Percentiles rank a stretch among this genome's conserved stretches.
Conservation (phyloP, 2,113 vertebrate species). For the Rafetus swinhoei region DNA sequence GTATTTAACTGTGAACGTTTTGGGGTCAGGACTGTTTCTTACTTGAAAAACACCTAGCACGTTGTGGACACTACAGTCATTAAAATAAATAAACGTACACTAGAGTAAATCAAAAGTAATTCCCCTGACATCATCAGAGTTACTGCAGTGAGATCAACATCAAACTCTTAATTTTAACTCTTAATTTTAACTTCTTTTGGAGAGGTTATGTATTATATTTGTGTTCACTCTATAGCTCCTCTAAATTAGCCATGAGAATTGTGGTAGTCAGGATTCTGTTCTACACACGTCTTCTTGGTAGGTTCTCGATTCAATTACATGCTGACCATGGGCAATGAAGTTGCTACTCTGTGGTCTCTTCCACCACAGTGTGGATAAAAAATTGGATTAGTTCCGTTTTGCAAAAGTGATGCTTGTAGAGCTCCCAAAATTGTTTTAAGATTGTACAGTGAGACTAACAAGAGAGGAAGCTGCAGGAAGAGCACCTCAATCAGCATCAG, state of each 20-base stretch:
- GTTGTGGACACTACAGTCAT: background rate
- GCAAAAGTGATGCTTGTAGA: background rate
- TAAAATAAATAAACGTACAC: background rate
- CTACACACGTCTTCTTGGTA: rapidly evolving
- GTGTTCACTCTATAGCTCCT: rapidly evolving
- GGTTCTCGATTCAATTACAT: background rate
- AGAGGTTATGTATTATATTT: background rate
- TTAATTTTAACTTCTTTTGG: background rate
- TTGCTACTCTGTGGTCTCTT: background rate
- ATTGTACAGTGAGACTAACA: background rate
- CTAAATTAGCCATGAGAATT: background rate
- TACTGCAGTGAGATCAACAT: background rate
- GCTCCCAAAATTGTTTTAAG: background rate
- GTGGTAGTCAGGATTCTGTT: background rate
- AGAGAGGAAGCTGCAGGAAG: background rate
- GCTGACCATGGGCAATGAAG: background rate
- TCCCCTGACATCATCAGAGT: background rate
- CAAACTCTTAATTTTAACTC: background rate
- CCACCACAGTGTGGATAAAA: background rate
- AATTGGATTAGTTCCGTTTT: background rate
- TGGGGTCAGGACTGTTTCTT: background rate
- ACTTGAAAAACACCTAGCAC: background rate
- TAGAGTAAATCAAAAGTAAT: background rate
- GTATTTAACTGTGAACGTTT: background rate
- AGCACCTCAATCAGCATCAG: background rate